phyloP scores from a whole-genome alignment of 2,797 vertebrate genomes.

The Coccyzus lansbergi region DNA sequence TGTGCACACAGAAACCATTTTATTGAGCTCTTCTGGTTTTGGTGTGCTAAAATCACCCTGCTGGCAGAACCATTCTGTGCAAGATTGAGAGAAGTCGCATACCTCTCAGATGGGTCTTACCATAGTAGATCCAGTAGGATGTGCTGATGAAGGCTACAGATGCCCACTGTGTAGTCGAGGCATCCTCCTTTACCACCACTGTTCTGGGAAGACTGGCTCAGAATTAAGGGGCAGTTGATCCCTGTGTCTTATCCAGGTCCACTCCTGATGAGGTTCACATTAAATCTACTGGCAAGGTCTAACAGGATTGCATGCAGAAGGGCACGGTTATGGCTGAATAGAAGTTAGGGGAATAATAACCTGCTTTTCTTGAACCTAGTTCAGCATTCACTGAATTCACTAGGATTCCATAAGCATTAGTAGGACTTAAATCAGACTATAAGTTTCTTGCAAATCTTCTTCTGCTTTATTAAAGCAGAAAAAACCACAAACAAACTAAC shows the following conservation, averaged over 20 bases:
- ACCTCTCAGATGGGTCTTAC: background rate
- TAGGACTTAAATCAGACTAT: constrained; percentile 14
- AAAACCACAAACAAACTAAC: background rate
- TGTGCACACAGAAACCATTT: constrained; percentile 20
- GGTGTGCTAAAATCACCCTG: constrained; percentile 7
- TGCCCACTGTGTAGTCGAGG: background rate
- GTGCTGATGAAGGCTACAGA: background rate
- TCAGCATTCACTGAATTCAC: background rate
- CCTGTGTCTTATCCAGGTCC: background rate
- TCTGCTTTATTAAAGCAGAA: constrained; percentile 13
- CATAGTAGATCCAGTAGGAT: background rate
- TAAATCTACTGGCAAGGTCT: background rate
- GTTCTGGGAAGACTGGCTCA: background rate
- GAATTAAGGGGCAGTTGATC: background rate
- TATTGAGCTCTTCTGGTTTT: constrained; percentile 14
- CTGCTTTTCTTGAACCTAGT: constrained; percentile 30
- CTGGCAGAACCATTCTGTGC: background rate
- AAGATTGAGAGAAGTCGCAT: background rate
- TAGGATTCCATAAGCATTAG: constrained; percentile 2
- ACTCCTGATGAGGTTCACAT: background rate
- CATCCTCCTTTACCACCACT: background rate
- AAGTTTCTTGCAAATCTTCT: constrained; percentile 34
- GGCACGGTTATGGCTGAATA: background rate
- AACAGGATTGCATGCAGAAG: background rate
- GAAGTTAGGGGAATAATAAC: constrained; percentile 29